Evolutionary conservation across 2,888 invertebrate species (phyloP), one percentile per base, ranked within the genome.

Genomic region (Conchocele bisecta): DNA sequence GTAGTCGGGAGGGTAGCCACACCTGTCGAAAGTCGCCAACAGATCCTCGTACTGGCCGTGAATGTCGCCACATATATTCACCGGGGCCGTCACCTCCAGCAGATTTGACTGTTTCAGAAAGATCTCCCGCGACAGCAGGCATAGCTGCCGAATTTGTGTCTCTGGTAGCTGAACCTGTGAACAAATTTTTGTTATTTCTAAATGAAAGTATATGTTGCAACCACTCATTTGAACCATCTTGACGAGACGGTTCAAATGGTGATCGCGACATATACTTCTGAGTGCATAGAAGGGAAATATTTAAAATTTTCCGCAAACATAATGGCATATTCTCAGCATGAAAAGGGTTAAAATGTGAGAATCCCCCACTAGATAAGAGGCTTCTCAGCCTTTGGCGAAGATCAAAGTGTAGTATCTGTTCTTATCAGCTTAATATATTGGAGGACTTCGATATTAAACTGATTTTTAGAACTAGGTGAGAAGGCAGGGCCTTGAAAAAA

Each of bases 11-110:
- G 93, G 93, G 81, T 91, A 93, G 9, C 93, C 93, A 77, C 92
- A 90, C 46, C 89, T 90, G 66, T 93, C 92, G 84, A 93, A 93
- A 69, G 92, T 92, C 44, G 92, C 82, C 7, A 93, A 85, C 28
- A 93, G 89, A 78, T 93, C 93, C 61, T 91, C 90, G 83, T 90
- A 93, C 85, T 93, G 93, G 17, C 93, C 90, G 80, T 90, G 93
- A 28, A 93, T 92, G 79, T 93, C 93, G 7, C 93, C 93, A 66
- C 92, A 91, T 42, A 93, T 91, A 82, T 92, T 92, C 28, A 93
- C 91, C 1, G 93, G 93, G 3, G 92, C 90, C 58, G 89, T 90
- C 46, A 93, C 85, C 80, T 93, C 92, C 42, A 93, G 83, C 24
- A 93, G 85, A 89, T 92, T 92, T 11, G 92, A 92, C 84, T 93